These are phyloP conservation scores for Phymatocera aterrima DNA, from an alignment of 2,888 invertebrate species.

Conservation along the genomic window DNA sequence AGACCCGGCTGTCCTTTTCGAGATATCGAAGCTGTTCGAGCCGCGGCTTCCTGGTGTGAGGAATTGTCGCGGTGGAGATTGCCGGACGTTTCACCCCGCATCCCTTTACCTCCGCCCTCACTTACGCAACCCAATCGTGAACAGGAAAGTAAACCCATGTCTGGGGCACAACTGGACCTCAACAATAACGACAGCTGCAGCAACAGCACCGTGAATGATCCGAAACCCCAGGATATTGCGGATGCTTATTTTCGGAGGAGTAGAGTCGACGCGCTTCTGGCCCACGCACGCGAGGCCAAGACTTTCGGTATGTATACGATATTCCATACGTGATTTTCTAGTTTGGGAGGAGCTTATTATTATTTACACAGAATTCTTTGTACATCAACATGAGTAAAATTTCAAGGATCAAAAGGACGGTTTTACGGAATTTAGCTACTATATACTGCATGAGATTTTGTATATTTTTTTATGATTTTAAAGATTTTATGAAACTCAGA, in stretches of 20 bases:
- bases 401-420: too few species aligned
- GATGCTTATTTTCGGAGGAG: slow-evolving; percentile 69
- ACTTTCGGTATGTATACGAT: slow-evolving; percentile 64
- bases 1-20: slow-evolving; percentile 72
- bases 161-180: slow-evolving; percentile 60
- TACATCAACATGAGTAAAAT: neutral
- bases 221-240: slow-evolving; percentile 64
- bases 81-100: slow-evolving; percentile 65
- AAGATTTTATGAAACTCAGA: neutral
- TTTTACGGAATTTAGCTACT: too few species aligned
- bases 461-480: too few species aligned
- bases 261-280: slow-evolving; percentile 68
- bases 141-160: slow-evolving; percentile 39
- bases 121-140: slow-evolving; percentile 54
- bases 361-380: neutral
- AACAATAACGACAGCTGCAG: slow-evolving; percentile 65
- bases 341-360: neutral
- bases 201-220: slow-evolving; percentile 40
- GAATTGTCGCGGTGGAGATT: slow-evolving; percentile 71
- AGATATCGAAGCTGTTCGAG: slow-evolving; percentile 64
- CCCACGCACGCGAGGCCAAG: slow-evolving; percentile 68
- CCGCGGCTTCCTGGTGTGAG: slow-evolving; percentile 70
- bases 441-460: too few species aligned
- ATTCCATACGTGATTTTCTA: neutral
- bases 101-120: slow-evolving; percentile 65